Evolutionary conservation across 1,140 invertebrate genomes (phyloP).

Genomic region (Globodera rostochiensis): DNA sequence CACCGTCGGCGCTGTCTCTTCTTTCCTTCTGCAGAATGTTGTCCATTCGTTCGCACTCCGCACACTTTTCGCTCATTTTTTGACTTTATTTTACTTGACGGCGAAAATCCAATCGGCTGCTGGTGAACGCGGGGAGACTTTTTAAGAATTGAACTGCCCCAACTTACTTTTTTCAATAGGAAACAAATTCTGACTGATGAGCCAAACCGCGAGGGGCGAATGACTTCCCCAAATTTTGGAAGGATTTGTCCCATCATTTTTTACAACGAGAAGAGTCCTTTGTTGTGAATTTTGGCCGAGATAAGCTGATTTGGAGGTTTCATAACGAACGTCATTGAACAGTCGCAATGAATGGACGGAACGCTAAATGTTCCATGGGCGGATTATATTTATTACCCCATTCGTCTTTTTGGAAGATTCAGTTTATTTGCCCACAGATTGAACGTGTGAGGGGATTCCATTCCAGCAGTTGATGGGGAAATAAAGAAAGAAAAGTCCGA

Average conservation of each 20-base stretch:
- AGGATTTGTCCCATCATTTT: background rate
- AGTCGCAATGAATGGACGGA: background rate
- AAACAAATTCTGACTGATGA: background rate
- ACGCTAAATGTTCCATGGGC: background rate
- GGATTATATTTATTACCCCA: background rate
- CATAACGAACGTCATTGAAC: background rate
- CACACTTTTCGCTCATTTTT: background rate
- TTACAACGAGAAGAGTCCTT: background rate
- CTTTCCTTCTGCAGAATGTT: background rate
- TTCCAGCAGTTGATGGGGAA: no score
- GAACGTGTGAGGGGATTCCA: no score
- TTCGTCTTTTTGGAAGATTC: background rate
- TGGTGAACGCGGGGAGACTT: background rate
- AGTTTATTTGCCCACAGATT: no score
- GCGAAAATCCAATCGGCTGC: background rate
- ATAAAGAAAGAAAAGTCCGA: no score
- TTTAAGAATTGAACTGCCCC: background rate
- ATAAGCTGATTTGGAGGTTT: background rate
- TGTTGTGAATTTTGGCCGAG: constrained; percentile 4
- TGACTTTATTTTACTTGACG: background rate
- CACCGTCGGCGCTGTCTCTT: no score
- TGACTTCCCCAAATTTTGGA: background rate
- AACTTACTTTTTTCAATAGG: background rate
- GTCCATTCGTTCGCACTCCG: background rate
- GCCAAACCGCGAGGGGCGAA: background rate